phyloP scores from a whole-genome alignment of 2,797 vertebrate species.

The Lindbergichthys nudifrons region DNA sequence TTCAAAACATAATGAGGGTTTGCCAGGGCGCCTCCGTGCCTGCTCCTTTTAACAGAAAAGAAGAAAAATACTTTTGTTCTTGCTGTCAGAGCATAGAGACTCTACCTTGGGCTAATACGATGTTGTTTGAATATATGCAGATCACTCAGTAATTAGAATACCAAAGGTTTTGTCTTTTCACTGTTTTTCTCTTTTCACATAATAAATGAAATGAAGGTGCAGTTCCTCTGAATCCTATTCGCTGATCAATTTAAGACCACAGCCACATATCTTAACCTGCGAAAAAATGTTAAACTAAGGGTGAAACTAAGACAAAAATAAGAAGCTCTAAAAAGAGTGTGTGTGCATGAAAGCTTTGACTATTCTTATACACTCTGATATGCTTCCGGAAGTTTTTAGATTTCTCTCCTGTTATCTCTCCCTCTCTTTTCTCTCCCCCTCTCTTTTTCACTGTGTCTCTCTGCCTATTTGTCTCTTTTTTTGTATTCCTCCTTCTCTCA shows the following conservation, averaged over 20 bases:
- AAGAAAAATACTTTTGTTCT: constrained; percentile 63
- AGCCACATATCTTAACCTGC: constrained; percentile 27
- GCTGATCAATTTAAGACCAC: constrained; percentile 41
- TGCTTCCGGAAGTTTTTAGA: constrained; percentile 69
- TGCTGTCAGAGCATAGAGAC: constrained; percentile 40
- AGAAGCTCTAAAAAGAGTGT: constrained; percentile 27
- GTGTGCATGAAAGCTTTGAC: constrained; percentile 69
- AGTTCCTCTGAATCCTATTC: constrained; percentile 24
- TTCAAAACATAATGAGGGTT: constrained; percentile 77
- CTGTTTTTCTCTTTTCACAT: constrained; percentile 33
- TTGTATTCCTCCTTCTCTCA: constrained; percentile 32
- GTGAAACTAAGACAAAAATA: constrained; percentile 28
- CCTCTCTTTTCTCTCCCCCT: constrained; percentile 7
- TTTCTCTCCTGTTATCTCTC: constrained; percentile 53
- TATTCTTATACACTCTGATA: constrained; percentile 74
- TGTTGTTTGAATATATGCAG: constrained; percentile 64
- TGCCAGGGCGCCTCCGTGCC: constrained; percentile 46
- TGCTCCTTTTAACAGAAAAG: constrained; percentile 55
- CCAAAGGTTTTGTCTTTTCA: constrained; percentile 45
- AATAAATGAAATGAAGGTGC: constrained; percentile 39
- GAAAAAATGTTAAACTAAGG: constrained; percentile 15
- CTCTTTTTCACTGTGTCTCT: constrained; percentile 27
- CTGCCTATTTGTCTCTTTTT: constrained; percentile 47
- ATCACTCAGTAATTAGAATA: constrained; percentile 65
- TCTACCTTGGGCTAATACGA: constrained; percentile 49